Conservation (phyloP, 2,888 invertebrate species). For the Napeogenes inachia region DNA sequence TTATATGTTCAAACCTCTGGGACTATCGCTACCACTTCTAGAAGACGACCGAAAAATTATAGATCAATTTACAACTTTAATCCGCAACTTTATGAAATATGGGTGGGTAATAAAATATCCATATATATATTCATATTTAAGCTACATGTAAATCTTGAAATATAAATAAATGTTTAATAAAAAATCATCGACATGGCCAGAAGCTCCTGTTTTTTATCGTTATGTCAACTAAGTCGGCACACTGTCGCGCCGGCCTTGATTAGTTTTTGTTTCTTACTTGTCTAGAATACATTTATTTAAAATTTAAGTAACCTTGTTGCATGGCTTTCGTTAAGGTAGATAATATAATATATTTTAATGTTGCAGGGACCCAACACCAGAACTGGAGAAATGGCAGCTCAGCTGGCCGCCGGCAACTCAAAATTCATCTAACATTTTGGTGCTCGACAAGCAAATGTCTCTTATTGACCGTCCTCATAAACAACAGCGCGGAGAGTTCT, state of each 20-base stretch:
- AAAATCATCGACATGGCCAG: no score
- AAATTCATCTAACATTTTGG: conserved; percentile 45
- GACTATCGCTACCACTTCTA: conserved; percentile 43
- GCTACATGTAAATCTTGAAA: no score
- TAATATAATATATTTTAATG: conserved; percentile 2
- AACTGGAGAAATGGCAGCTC: conserved; percentile 35
- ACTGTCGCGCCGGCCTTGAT: no score
- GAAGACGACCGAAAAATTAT: conserved; percentile 48
- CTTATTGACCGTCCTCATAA: conserved; percentile 37
- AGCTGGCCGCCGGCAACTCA: conserved; percentile 47
- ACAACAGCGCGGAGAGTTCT: conserved; percentile 41
- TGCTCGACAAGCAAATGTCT: conserved; percentile 40
- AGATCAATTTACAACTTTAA: conserved; percentile 54
- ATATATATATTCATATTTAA: neutral
- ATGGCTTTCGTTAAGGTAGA: neutral
- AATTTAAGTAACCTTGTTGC: neutral
- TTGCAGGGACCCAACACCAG: conserved; percentile 61
- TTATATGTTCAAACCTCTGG: conserved; percentile 63
- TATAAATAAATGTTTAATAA: no score
- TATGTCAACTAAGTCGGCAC: no score
- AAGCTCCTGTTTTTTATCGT: no score
- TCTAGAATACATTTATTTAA: neutral
- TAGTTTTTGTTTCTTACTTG: neutral
- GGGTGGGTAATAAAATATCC: conserved; percentile 40
- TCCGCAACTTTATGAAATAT: conserved; percentile 64